Conservation (phyloP, 2,888 invertebrate genomes). For the Trichogramma evanescens region DNA sequence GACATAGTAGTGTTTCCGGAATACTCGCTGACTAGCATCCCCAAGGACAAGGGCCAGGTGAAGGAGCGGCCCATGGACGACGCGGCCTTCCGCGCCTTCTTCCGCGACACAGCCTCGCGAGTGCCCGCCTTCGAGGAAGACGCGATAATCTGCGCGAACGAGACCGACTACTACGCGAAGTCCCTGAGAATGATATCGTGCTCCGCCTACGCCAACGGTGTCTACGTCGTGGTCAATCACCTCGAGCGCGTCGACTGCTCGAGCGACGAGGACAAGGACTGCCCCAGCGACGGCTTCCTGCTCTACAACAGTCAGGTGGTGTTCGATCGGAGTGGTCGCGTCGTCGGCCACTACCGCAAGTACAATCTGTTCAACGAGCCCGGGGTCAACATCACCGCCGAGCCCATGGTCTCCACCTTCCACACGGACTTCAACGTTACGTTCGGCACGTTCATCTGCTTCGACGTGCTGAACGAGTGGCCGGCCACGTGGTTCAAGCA, state of each 20-base stretch:
- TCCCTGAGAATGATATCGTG: conserved; percentile 44
- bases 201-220: conserved; percentile 41
- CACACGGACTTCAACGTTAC: conserved; percentile 51
- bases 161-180: conserved; percentile 18
- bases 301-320: conserved; percentile 53
- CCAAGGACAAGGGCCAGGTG: background rate
- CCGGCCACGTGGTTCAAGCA: conserved; percentile 48
- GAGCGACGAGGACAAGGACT: conserved; percentile 20
- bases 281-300: conserved; percentile 34
- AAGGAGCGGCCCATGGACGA: background rate
- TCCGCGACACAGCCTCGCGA: background rate
- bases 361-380: conserved; percentile 48
- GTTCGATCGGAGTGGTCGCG: conserved; percentile 49
- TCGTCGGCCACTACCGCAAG: conserved; percentile 53
- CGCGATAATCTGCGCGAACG: background rate
- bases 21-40: conserved; percentile 32
- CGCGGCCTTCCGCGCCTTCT: background rate
- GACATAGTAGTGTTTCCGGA: conserved; percentile 58
- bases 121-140: background rate
- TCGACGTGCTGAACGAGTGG: conserved; percentile 51
- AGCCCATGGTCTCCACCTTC: conserved; percentile 44
- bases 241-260: conserved; percentile 40
- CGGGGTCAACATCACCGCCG: conserved; percentile 39
- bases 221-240: conserved; percentile 51
- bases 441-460: conserved; percentile 54